Conservation (phyloP, 2,797 vertebrate genomes). For the Brotogeris chrysoptera region DNA sequence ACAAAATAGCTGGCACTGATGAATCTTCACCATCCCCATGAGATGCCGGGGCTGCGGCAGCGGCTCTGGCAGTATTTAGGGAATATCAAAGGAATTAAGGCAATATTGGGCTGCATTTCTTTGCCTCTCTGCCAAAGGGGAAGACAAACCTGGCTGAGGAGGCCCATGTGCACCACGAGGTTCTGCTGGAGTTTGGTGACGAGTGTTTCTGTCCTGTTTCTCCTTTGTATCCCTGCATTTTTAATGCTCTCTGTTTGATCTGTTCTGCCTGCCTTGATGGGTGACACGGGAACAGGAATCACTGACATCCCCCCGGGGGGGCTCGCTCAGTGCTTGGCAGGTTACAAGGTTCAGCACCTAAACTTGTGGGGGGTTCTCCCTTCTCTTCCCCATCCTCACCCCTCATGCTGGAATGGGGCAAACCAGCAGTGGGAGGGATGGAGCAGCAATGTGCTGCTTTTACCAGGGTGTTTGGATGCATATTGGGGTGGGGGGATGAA, state of each 20-base stretch:
- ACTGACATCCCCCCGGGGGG: rapidly evolving
- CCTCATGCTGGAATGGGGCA: background rate
- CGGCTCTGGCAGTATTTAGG: background rate
- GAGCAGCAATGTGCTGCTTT: rapidly evolving
- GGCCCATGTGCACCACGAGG: background rate
- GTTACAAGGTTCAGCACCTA: background rate
- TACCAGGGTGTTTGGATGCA: background rate
- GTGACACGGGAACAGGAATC: background rate
- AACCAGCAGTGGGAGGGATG: rapidly evolving
- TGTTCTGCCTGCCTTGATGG: background rate
- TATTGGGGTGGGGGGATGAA: background rate
- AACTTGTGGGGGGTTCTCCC: background rate
- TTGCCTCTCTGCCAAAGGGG: background rate
- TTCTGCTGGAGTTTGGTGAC: background rate
- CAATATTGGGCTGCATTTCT: background rate
- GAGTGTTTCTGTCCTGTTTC: background rate
- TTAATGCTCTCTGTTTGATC: background rate
- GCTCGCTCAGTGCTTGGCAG: rapidly evolving
- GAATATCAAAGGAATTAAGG: background rate
- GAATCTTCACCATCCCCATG: rapidly evolving
- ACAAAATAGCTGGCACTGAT: background rate
- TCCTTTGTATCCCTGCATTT: background rate
- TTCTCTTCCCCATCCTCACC: background rate
- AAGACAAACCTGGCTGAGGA: background rate
- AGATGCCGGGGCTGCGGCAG: background rate